Evolutionary conservation across 2,113 vertebrate species (phyloP), one percentile per base, ranked within the genome.

Genomic region (Muntiacus reevesi): DNA sequence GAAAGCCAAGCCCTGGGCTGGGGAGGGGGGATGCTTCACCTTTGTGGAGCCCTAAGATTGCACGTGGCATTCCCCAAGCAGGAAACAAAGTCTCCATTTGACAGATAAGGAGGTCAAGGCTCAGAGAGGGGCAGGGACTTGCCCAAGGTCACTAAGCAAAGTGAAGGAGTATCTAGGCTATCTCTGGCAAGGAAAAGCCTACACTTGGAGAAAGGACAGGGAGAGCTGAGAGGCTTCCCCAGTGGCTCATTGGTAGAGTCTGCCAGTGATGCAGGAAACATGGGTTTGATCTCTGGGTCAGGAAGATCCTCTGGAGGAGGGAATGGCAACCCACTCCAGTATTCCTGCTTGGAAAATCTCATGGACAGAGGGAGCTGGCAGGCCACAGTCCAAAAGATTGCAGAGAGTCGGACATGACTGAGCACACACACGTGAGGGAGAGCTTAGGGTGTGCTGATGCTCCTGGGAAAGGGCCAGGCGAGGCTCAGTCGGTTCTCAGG

Each of bases 121-220:
- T 92, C 88, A 78, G 82, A 94, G 91, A 91, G 64, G 25, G 40
- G 11, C 45, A 36, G 52, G 71, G 27, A 30, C 78, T 81, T 91
- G 88, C 57, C 62, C 86, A 87, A 91, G 60, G 88, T 87, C 95
- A 97, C 78, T 88, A 54, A 97, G 78, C 94, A 93, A 64, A 10
- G 43, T 28, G 16, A 91, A 98, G 27, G 50, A 21, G 17, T 57
- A 6, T 23, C 23, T 5, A 45, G 64, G 60, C 7, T 1, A 57
- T 36, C 43, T 97, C 30, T 0, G 2, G 36, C 21, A 87, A 55
- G 84, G 81, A 95, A 81, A 13, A 54, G 62, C 19, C 76, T n/a
- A 36, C 3, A 2, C 45, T 57, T 50, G 64, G 71, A 67, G 43
- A 50, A 59, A 55, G 45, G 5, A 6, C 9, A 13, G 28, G 40